Percentiles rank a stretch among this genome's conserved stretches.
These are phyloP conservation scores for Diploptera punctata DNA, from an alignment of 2,888 invertebrate species.

Conservation along the genomic window DNA sequence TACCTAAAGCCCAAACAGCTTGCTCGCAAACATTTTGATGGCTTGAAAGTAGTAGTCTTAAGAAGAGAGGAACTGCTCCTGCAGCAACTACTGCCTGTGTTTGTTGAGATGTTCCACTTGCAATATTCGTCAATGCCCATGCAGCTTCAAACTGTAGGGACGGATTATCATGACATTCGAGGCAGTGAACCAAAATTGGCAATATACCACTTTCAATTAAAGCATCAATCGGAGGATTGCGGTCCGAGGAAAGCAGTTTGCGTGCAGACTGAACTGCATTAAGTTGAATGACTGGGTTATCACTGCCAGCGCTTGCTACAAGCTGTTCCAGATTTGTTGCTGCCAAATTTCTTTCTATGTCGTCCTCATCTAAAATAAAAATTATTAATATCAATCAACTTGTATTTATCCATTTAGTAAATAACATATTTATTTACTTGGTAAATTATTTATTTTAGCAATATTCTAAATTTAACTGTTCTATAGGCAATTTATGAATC, in stretches of 20 bases:
- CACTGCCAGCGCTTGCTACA: conserved; percentile 85
- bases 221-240: conserved; percentile 98
- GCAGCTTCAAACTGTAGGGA: conserved; percentile 96
- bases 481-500: no score
- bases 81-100: conserved; percentile 91
- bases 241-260: conserved; percentile 94
- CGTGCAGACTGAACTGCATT: conserved; percentile 94
- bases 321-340: conserved; percentile 80
- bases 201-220: conserved; percentile 93
- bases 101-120: conserved; percentile 92
- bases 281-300: conserved; percentile 82
- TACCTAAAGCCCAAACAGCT: conserved; percentile 97
- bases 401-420: no score
- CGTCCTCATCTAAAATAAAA: conserved; percentile 69
- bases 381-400: no score
- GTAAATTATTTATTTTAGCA: not conserved
- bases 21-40: conserved; percentile 99
- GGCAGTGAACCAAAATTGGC: conserved; percentile 90
- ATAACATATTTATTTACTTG: no score
- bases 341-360: conserved; percentile 72
- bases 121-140: conserved; percentile 97
- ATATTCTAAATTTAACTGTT: no score
- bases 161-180: conserved; percentile 82
- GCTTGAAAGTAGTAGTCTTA: conserved; percentile 88
- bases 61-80: conserved; percentile 95